Evolutionary conservation across 2,888 invertebrate genomes (phyloP).

Genomic region (Aleiodes testaceus): DNA sequence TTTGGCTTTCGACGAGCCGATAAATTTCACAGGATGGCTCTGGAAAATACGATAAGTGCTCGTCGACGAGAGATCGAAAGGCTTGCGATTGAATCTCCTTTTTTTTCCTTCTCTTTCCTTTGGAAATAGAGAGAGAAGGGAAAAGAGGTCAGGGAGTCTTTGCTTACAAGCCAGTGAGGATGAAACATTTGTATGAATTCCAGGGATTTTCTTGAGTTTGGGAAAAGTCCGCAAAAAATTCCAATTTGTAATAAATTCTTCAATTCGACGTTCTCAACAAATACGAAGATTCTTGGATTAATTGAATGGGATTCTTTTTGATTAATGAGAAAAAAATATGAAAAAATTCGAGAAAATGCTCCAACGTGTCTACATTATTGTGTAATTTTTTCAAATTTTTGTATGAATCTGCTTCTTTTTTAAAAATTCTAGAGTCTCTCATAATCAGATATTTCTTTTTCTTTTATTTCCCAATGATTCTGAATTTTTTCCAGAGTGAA

Average conservation of each 20-base stretch:
- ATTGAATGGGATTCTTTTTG: too few relatives aligned
- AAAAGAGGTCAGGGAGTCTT: background rate
- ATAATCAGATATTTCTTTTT: too few relatives aligned
- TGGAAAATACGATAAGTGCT: slow-evolving; percentile 55
- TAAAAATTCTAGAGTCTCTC: too few relatives aligned
- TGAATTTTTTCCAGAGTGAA: too few relatives aligned
- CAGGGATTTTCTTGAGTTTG: background rate
- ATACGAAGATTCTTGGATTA: too few relatives aligned
- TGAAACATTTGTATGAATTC: background rate
- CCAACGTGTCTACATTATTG: too few relatives aligned
- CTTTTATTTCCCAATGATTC: too few relatives aligned
- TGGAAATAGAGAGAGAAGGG: background rate
- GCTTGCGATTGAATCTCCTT: slow-evolving; percentile 22
- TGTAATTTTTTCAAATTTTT: too few relatives aligned
- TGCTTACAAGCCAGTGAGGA: background rate
- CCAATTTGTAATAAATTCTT: background rate
- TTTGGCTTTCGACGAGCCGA: slow-evolving; percentile 47
- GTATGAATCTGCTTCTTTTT: too few relatives aligned
- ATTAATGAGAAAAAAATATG: too few relatives aligned
- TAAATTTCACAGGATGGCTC: slow-evolving; percentile 49
- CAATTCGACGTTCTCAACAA: background rate
- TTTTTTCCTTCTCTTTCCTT: slow-evolving; percentile 7
- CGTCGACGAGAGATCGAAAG: slow-evolving; percentile 53
- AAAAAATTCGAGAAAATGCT: too few relatives aligned
- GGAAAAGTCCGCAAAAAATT: background rate